Evolutionary conservation across 2,888 invertebrate genomes (phyloP).

Genomic region (Cephalotes varians): DNA sequence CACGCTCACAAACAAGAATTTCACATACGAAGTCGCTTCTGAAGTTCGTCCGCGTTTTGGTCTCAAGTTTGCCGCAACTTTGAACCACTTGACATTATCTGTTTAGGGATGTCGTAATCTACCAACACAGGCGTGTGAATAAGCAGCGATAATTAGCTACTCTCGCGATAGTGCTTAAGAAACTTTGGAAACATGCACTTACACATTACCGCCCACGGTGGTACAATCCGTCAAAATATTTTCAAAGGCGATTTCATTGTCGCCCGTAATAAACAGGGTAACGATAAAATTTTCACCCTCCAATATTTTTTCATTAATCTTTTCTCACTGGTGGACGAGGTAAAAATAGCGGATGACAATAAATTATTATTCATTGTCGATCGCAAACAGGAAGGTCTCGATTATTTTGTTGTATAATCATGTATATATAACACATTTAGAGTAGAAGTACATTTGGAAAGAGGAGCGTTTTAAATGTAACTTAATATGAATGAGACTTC

Average conservation of each 20-base stretch:
- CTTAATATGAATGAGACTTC: too few species aligned
- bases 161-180: slow-evolving; percentile 46
- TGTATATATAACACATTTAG: background rate
- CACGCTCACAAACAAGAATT: slow-evolving; percentile 27
- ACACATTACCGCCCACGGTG: background rate
- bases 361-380: slow-evolving; percentile 25
- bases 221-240: slow-evolving; percentile 22
- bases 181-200: slow-evolving; percentile 45
- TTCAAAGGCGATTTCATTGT: slow-evolving; percentile 43
- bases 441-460: background rate
- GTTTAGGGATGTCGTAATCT: slow-evolving; percentile 55
- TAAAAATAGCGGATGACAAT: slow-evolving; percentile 13
- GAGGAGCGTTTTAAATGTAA: background rate
- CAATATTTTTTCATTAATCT: slow-evolving; percentile 55
- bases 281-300: slow-evolving; percentile 51
- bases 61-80: slow-evolving; percentile 54
- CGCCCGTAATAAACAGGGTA: slow-evolving; percentile 28
- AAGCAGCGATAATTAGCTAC: slow-evolving; percentile 56
- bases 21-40: slow-evolving; percentile 24
- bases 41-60: slow-evolving; percentile 37
- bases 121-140: slow-evolving; percentile 53
- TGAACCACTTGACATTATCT: slow-evolving; percentile 51
- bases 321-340: background rate
- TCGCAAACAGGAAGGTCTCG: background rate
- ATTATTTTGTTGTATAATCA: background rate